phyloP scores from a whole-genome alignment of 2,797 vertebrate species.

The Pipistrellus pygmaeus region DNA sequence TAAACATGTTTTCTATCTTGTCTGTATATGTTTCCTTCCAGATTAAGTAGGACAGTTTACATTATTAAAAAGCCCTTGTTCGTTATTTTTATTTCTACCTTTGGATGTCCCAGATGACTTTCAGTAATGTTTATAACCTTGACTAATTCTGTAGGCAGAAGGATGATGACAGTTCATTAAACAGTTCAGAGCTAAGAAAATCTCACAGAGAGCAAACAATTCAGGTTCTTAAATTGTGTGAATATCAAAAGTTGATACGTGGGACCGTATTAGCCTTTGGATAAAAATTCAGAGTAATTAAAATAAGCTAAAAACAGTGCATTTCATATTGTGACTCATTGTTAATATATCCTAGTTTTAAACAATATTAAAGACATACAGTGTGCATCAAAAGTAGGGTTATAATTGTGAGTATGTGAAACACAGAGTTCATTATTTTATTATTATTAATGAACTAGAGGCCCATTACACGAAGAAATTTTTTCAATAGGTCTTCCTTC shows the following conservation, averaged over 20 bases:
- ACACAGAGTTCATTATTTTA: neutral
- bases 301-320: constrained; percentile 14
- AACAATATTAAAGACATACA: neutral
- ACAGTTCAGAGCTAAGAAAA: constrained; percentile 21
- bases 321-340: neutral
- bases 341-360: neutral
- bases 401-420: neutral
- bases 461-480: no score
- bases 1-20: constrained; percentile 38
- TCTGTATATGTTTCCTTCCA: neutral
- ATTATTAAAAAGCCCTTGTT: constrained; percentile 44
- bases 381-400: neutral
- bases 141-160: constrained; percentile 11
- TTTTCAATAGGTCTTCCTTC: no score
- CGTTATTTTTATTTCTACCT: constrained; percentile 57
- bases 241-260: neutral
- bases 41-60: constrained; percentile 40
- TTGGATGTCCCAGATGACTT: neutral
- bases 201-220: constrained; percentile 38
- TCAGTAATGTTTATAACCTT: neutral
- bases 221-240: constrained; percentile 17
- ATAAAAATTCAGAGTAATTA: constrained; percentile 18
- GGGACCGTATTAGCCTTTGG: neutral
- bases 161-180: neutral
- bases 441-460: neutral